phyloP scores from a whole-genome alignment of 2,797 vertebrate genomes.

The Babyrousa celebensis region DNA sequence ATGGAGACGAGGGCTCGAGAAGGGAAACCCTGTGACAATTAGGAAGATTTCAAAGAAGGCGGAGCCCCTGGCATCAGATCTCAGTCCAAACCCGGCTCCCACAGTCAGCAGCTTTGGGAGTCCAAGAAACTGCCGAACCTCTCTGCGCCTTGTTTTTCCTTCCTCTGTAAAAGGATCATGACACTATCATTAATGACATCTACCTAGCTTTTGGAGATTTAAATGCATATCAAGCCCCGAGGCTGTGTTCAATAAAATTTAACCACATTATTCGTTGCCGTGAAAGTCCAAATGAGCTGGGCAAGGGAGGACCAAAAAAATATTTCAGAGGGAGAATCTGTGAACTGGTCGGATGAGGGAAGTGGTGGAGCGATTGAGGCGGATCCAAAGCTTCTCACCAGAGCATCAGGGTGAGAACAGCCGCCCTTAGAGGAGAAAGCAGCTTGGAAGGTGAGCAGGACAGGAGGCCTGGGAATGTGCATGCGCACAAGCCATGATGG shows the following conservation, averaged over 20 bases:
- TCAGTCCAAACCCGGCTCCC: not conserved
- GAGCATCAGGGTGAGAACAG: not conserved
- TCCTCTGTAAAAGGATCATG: not conserved
- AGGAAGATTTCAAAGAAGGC: not conserved
- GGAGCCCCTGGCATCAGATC: not conserved
- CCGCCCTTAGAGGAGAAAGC: not conserved
- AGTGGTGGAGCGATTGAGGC: not conserved
- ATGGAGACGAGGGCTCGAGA: not conserved
- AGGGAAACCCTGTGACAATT: not conserved
- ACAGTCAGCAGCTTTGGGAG: not conserved
- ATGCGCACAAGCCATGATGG: accelerated
- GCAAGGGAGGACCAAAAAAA: not conserved
- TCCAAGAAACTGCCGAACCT: not conserved
- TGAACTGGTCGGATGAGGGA: not conserved
- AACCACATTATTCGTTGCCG: not conserved
- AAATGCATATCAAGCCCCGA: not conserved
- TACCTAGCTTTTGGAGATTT: not conserved
- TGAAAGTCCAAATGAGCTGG: not conserved
- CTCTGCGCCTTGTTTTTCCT: not conserved
- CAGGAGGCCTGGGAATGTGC: not conserved
- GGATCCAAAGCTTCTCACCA: not conserved
- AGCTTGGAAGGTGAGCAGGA: not conserved
- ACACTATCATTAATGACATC: not conserved
- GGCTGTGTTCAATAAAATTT: not conserved
- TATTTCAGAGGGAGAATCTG: not conserved